Base-by-base conservation (phyloP, 2,888 invertebrate genomes). In the Lasioglossum pauxillum region DNA sequence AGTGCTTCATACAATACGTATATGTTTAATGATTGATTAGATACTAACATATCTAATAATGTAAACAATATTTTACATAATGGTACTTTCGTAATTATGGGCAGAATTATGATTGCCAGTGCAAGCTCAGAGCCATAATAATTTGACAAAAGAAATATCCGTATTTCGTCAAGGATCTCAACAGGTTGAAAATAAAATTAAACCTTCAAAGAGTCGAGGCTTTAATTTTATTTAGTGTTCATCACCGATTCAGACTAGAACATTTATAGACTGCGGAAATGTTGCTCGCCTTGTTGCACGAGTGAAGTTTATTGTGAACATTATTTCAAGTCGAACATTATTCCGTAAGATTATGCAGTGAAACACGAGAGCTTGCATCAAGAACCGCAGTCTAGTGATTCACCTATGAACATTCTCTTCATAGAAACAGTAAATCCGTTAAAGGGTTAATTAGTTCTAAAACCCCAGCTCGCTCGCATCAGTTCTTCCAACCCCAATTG, bases 371-470 rank as follows among this genome's bases (percentile, higher is more conserved):
- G 69, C 10, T 69, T 38, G 23, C 69, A 31, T 35, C 16, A 67
- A 67, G 5, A 38, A 69, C 69, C 69, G 38, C 69, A 41, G 69
- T 38, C 67, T 38, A 31, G 31, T 31, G 35, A 69, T 69, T 69
- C 69, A 12, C 10, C 23, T 69, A 69, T 69, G 69, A 69, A 69
- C 12, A n/a, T 69, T n/a, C 38, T 12, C 46, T 49, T 73, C 27
- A 31, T 46, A 46, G 44, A 49, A 49, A 46, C 27, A 19, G 19
- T 35, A 60, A 46, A 5, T 46, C 35, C 27, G 53, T 84, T 85
- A 76, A 85, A 85, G 78, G 60, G 73, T 84, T 79, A 75, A 57
- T 76, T 14, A 46, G 27, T 49, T 35, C 73, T 27, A 49, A 38
- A 46, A 72, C 57, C 35, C 57, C 23, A 27, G 27, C 41, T 73